These are phyloP conservation scores for Trachelipus rathkii DNA, from an alignment of 1,140 invertebrate species.

Conservation along the genomic window DNA sequence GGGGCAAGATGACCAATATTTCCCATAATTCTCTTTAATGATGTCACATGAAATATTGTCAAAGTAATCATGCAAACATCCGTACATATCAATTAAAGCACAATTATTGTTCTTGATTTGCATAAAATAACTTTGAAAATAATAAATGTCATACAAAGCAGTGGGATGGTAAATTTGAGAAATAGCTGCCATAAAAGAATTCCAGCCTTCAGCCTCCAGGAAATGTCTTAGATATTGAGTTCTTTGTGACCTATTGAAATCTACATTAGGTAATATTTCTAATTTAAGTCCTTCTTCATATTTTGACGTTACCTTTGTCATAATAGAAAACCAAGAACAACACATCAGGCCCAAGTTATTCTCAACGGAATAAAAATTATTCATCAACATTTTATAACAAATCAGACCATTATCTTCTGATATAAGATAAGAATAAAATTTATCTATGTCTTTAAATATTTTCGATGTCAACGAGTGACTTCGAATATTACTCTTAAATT, in stretches of 20 bases:
- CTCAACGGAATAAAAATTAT: neutral
- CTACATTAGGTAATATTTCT: neutral
- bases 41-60: neutral
- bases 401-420: neutral
- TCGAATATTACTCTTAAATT: neutral
- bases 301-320: slow-evolving; percentile 1
- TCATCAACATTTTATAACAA: neutral
- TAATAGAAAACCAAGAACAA: neutral
- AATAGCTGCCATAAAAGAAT: neutral
- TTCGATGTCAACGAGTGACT: neutral
- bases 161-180: neutral
- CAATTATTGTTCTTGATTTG: no score
- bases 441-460: neutral
- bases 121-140: neutral
- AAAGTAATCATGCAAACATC: neutral
- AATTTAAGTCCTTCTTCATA: neutral
- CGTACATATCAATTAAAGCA: neutral
- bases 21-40: neutral
- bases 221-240: neutral
- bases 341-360: neutral
- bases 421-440: neutral
- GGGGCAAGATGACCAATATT: neutral
- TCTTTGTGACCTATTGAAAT: neutral
- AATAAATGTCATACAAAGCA: neutral
- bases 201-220: neutral